These are phyloP conservation scores for Blera fallax DNA, from an alignment of 2,888 invertebrate species.

Conservation along the genomic window DNA sequence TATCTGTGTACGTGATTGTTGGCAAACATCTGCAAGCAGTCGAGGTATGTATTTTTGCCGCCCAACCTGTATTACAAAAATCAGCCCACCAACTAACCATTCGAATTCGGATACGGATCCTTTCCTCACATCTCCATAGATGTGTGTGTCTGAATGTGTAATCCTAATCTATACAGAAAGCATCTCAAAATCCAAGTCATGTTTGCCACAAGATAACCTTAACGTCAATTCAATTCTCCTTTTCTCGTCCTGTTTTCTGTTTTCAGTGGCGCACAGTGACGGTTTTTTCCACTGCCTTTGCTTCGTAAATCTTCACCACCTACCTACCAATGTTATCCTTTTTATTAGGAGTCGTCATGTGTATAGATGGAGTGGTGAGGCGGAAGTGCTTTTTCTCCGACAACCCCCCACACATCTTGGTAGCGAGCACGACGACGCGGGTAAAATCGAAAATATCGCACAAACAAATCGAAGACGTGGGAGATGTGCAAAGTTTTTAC, in stretches of 20 bases:
- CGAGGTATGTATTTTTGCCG: constrained; percentile 1
- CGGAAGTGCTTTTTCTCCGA: background rate
- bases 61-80: constrained; percentile 10
- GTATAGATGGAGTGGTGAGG: background rate
- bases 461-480: constrained; percentile 46
- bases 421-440: constrained; percentile 1
- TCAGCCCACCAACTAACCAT: background rate
- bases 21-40: constrained; percentile 48
- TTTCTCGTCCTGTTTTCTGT: constrained; percentile 26
- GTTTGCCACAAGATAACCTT: constrained; percentile 71
- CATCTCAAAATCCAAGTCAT: constrained; percentile 69
- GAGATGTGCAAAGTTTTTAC: constrained; percentile 43
- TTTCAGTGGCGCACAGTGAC: constrained; percentile 24
- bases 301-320: constrained; percentile 45
- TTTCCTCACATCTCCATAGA: constrained; percentile 19
- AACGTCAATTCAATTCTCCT: constrained; percentile 69
- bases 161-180: constrained; percentile 62
- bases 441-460: constrained; percentile 41
- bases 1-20: constrained; percentile 50
- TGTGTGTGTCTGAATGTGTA: constrained; percentile 49
- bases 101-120: constrained; percentile 25
- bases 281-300: constrained; percentile 13
- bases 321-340: constrained; percentile 31
- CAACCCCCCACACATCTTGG: background rate
- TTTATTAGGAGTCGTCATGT: constrained; percentile 26